Evolutionary conservation across 2,888 invertebrate species (phyloP).

Genomic region (Byasa hedistus): DNA sequence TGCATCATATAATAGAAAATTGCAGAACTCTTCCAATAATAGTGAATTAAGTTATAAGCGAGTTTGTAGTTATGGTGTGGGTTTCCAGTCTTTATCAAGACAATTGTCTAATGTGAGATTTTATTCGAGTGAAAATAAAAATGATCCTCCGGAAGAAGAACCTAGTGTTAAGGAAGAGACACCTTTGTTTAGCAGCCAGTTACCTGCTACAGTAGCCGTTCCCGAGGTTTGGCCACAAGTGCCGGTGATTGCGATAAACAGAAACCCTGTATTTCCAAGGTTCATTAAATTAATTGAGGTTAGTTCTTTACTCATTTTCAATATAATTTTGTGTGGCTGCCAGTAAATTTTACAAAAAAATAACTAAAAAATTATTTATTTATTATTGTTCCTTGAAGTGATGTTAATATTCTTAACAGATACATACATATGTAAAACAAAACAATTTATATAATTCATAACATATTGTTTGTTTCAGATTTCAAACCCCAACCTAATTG

Average conservation of each 20-base stretch:
- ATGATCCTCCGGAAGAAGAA: conserved; percentile 65
- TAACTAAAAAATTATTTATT: too few relatives aligned
- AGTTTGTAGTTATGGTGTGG: conserved; percentile 46
- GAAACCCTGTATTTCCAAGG: conserved; percentile 98
- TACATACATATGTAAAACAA: too few relatives aligned
- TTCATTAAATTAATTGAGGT: conserved; percentile 99
- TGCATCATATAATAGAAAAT: conserved; percentile 66
- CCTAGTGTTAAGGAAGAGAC: conserved; percentile 62
- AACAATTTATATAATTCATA: too few relatives aligned
- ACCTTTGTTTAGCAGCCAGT: conserved; percentile 75
- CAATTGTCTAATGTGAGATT: conserved; percentile 46
- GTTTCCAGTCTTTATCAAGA: conserved; percentile 31
- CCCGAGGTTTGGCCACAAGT: conserved; percentile 98
- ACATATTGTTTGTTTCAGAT: conserved; percentile 76
- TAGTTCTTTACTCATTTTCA: conserved; percentile 9
- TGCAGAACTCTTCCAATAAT: conserved; percentile 42
- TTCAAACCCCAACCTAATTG: conserved; percentile 91
- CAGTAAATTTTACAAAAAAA: too few relatives aligned
- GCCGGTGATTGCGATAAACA: conserved; percentile 95
- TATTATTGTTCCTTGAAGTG: too few relatives aligned
- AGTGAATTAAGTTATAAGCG: conserved; percentile 37
- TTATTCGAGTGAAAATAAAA: conserved; percentile 60
- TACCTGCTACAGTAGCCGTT: conserved; percentile 94
- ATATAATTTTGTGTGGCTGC: too few relatives aligned
- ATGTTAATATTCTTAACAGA: too few relatives aligned